A percentile compares a stretch with the other conserved stretches of the same genome.
Conservation (phyloP, 1,140 invertebrate genomes). For the Drosophila ogumai region DNA sequence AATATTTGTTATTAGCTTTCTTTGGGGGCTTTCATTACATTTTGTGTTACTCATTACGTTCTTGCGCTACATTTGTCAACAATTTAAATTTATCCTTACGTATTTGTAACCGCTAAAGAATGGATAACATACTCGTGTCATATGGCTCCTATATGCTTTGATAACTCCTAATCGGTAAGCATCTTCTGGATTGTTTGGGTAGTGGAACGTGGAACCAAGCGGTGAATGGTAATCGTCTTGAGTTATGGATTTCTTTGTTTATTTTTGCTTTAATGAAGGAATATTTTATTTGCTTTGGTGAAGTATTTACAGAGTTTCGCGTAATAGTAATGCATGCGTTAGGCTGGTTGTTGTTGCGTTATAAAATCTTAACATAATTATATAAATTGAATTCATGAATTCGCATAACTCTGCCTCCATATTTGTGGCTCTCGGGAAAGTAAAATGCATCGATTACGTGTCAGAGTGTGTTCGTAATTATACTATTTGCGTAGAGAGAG, state of each 20-base stretch:
- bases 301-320: conserved; percentile 75
- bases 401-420: conserved; percentile 41
- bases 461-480: conserved; percentile 48
- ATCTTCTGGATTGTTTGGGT: conserved; percentile 27
- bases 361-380: conserved; percentile 84
- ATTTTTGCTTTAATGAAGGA: conserved; percentile 70
- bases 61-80: conserved; percentile 75
- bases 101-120: conserved; percentile 75
- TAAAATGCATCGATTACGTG: conserved; percentile 80
- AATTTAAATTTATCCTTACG: conserved; percentile 77
- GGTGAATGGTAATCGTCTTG: conserved; percentile 19
- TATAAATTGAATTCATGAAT: conserved; percentile 70
- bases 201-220: conserved; percentile 43
- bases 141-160: conserved; percentile 29
- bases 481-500: conserved; percentile 37
- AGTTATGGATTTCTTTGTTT: conserved; percentile 43
- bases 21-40: conserved; percentile 34
- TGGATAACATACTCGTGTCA: conserved; percentile 62
- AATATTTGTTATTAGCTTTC: conserved; percentile 34
- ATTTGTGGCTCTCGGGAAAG: conserved; percentile 36
- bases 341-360: conserved; percentile 67
- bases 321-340: conserved; percentile 49
- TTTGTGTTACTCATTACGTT: conserved; percentile 41
- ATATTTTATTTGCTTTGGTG: conserved; percentile 72
- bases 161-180: conserved; percentile 34